Evolutionary conservation across 53 echinoderm and acorn worm species (phyloP), one percentile per base, ranked within the genome.

Genomic region (Antedon mediterranea): DNA sequence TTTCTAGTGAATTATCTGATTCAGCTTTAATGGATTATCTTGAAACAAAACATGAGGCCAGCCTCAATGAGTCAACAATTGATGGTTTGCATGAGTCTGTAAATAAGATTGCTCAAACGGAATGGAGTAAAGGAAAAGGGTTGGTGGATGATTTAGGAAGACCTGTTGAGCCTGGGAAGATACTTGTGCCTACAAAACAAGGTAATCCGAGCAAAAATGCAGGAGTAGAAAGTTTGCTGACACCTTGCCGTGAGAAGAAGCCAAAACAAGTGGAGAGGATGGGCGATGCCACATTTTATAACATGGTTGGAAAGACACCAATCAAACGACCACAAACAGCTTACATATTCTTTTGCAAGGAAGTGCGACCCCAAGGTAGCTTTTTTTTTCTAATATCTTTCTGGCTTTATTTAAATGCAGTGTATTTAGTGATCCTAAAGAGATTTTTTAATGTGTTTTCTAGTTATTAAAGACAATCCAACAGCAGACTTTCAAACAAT

Each of bases 81-180:
- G 57, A 57, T 18, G 57, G 57, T 18, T 11, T 57, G 23, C 3
- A 57, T 57, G 14, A 57, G 20, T 44, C 57, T 20, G 43, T 32
- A 5, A 74, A 43, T 28, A 73, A 74, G 84, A 43, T 43, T 37
- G 27, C 72, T 73, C 72, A 32, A 20, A 32, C 75, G 28, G 86
- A 81, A 26, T 93, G 94, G 94, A 93, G 90, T 78, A 90, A 89
- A 83, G 94, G 94, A 34, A 75, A 75, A 32, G 85, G 79, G 30
- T 75, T 93, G 7, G 80, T 29, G 71, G 73, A 84, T 75, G 71
- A 78, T 26, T 75, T 71, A 43, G 85, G 89, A 11, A 73, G 71
- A 32, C 72, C 76, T 6, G 34, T 93, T 43, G 82, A 88, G 57
- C 90, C 93, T 28, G 83, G 83, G 15, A 85, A 75, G 6, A 76